Evolutionary conservation across 2,888 invertebrate species (phyloP).

Genomic region (Conops quadrifasciatus): DNA sequence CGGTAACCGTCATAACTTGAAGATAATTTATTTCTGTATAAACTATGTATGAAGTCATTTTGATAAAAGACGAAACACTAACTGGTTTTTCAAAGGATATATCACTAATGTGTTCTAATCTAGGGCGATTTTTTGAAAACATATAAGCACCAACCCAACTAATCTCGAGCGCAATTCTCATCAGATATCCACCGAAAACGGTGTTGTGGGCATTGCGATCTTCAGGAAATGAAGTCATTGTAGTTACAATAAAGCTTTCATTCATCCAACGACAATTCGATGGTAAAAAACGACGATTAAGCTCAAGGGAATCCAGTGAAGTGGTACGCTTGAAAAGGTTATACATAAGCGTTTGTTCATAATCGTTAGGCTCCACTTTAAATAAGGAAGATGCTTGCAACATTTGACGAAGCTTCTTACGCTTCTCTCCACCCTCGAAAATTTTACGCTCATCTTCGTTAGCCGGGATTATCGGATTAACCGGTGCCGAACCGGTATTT

Average conservation of each 20-base stretch:
- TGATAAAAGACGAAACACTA: conserved; percentile 75
- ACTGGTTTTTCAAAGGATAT: conserved; percentile 77
- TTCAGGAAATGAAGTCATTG: conserved; percentile 71
- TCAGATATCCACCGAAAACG: conserved; percentile 81
- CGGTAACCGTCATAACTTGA: conserved; percentile 75
- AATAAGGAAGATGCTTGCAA: conserved; percentile 69
- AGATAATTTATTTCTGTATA: conserved; percentile 68
- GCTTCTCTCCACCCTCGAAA: conserved; percentile 69
- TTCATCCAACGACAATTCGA: conserved; percentile 74
- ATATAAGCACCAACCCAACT: conserved; percentile 73
- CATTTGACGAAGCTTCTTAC: conserved; percentile 67
- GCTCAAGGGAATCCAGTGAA: conserved; percentile 66
- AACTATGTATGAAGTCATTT: conserved; percentile 74
- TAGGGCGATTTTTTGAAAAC: conserved; percentile 70
- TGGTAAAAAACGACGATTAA: conserved; percentile 68
- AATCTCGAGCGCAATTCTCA: conserved; percentile 79
- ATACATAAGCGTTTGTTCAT: conserved; percentile 75
- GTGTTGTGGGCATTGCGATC: conserved; percentile 79
- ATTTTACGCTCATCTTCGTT: conserved; percentile 71
- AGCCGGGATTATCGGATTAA: conserved; percentile 70
- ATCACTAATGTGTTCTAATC: conserved; percentile 73
- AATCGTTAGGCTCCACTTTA: conserved; percentile 71
- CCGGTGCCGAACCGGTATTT: conserved; percentile 68
- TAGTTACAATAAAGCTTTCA: conserved; percentile 68
- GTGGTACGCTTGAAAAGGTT: conserved; percentile 72